Conservation (phyloP, 2,113 vertebrate genomes). For the Stegostoma tigrinum region DNA sequence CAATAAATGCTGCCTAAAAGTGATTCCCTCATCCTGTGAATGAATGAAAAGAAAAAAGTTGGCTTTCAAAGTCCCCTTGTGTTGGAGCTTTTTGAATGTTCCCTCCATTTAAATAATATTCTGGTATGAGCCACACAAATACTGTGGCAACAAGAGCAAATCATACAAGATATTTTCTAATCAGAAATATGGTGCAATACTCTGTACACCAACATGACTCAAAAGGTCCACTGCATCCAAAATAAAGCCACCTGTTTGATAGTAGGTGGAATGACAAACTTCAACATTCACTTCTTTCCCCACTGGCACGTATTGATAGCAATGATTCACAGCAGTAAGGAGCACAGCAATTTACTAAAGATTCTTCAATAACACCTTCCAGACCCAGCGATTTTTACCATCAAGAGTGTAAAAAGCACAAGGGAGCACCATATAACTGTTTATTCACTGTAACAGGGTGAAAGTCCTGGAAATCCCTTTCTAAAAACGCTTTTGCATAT, state of each 20-base stretch:
- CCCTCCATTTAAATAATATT: too few relatives aligned
- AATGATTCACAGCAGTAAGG: not conserved
- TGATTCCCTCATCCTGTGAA: too few relatives aligned
- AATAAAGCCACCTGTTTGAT: not conserved
- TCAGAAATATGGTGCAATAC: not conserved
- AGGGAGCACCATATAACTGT: too few relatives aligned
- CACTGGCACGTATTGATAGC: not conserved
- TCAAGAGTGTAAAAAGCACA: not conserved
- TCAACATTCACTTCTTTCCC: not conserved
- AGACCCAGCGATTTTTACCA: not conserved
- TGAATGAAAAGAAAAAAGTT: too few relatives aligned
- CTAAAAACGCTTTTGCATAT: too few relatives aligned
- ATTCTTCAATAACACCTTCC: not conserved
- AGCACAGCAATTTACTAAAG: not conserved
- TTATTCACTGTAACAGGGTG: not conserved
- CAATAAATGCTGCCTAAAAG: too few relatives aligned
- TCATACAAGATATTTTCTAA: not conserved
- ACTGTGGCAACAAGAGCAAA: not conserved
- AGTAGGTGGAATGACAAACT: not conserved
- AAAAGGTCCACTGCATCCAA: not conserved
- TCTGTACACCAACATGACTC: not conserved
- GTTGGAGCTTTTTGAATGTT: too few relatives aligned
- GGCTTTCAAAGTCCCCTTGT: too few relatives aligned
- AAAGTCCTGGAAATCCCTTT: not conserved
- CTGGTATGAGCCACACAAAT: too few relatives aligned